Percentiles rank a stretch among this genome's conserved stretches.
Conservation (phyloP, 2,888 invertebrate species). For the Protophormia terraenovae region DNA sequence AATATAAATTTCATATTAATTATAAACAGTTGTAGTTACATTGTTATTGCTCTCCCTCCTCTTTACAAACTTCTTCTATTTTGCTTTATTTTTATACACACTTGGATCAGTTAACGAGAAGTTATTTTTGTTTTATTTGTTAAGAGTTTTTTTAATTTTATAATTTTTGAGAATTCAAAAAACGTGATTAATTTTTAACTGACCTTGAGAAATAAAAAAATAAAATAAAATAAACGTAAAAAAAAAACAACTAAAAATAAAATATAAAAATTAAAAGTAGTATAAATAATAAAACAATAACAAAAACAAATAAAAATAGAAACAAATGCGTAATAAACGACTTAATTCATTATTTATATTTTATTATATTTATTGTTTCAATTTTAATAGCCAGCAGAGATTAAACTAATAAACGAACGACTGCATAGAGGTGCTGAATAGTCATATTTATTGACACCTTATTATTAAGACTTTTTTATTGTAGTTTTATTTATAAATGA, state of each 20-base stretch:
- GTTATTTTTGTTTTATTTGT: not conserved
- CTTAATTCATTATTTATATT: not conserved
- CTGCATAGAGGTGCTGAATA: not conserved
- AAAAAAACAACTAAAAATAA: slow-evolving; percentile 7
- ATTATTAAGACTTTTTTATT: not conserved
- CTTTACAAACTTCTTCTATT: not conserved
- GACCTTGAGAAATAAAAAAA: slow-evolving; percentile 44
- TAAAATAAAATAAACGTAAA: no score
- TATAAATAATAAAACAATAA: slow-evolving; percentile 16
- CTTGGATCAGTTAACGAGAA: no score
- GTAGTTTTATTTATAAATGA: not conserved
- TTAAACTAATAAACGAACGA: not conserved
- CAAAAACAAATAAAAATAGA: no score
- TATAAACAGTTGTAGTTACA: not conserved
- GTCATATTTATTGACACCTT: not conserved
- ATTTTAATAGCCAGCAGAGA: not conserved
- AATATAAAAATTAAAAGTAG: not conserved
- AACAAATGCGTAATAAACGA: slow-evolving; percentile 44
- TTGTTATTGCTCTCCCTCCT: not conserved
- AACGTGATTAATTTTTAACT: slow-evolving; percentile 39
- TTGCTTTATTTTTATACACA: not conserved
- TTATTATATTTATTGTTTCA: not conserved
- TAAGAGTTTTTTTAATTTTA: not conserved
- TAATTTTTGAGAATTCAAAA: slow-evolving; percentile 25
- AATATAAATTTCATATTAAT: not conserved